Percentiles rank a stretch among this genome's conserved stretches.
Conservation (phyloP, 1,140 invertebrate species). For the Drosophila pachea region DNA sequence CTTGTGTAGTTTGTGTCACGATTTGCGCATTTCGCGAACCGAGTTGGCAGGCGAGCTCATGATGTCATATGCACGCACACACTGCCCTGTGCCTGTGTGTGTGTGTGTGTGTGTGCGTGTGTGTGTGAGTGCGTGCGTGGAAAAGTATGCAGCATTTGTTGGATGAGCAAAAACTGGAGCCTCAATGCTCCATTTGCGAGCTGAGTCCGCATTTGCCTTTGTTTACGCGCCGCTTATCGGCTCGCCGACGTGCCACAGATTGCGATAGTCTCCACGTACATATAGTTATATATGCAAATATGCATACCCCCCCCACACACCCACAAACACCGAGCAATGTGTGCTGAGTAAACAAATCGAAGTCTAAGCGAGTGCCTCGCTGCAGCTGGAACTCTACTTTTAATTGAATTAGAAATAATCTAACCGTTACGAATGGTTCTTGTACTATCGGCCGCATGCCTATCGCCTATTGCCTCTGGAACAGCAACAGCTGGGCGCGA, state of each 20-base stretch:
- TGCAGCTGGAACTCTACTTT: conserved; percentile 1
- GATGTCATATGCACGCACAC: conserved; percentile 41
- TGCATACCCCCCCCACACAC: background rate
- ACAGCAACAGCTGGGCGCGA: conserved; percentile 5
- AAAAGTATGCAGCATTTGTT: conserved; percentile 49
- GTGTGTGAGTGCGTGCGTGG: conserved; percentile 8
- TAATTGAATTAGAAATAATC: background rate
- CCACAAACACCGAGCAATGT: no score
- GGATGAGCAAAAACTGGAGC: conserved; percentile 26
- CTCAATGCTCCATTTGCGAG: conserved; percentile 10
- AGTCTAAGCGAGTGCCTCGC: background rate
- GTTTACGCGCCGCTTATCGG: conserved; percentile 30
- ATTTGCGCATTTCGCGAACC: conserved; percentile 41
- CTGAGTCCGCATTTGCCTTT: conserved; percentile 12
- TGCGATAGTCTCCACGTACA: background rate
- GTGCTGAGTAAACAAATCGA: conserved; percentile 17
- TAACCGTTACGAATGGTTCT: background rate
- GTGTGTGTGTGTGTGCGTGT: no score
- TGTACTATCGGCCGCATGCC: background rate
- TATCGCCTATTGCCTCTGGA: background rate
- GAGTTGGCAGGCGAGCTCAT: conserved; percentile 37
- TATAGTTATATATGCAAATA: background rate
- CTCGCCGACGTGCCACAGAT: conserved; percentile 14
- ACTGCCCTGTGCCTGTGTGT: background rate
- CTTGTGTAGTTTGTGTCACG: conserved; percentile 46